Base-by-base conservation (phyloP, 2,797 vertebrate species). In the Enteromius fasciolatus region DNA sequence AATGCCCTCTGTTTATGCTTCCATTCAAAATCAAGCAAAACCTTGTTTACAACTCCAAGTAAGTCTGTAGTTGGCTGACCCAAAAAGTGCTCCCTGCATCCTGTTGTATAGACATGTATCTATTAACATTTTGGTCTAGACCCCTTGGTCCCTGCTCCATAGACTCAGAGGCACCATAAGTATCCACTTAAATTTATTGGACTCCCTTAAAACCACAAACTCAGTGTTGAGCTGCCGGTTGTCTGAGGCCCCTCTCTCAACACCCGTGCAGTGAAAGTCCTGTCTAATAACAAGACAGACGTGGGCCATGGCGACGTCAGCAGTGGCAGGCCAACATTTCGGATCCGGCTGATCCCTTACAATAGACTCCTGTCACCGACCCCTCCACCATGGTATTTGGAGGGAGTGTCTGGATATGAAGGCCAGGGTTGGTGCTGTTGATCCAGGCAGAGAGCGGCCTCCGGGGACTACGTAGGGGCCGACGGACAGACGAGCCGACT, bases 111-210 rank as follows among this genome's bases (percentile, higher is more conserved):
- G 72, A 68, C 78, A 61, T 31, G 44, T 81, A 82, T 85, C 44
- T 84, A 76, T 80, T 85, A 85, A 83, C 57, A 63, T 87, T 85
- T 78, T 36, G 66, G 77, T 81, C 78, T 61, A 84, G 83, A 73
- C 80, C 78, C 72, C 76, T 84, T 23, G 20, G n/a, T 78, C 81
- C 77, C 83, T 73, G 73, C 74, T 41, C 33, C 83, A 87, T 84
- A 90, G 88, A 88, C 88, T 86, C 52, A 66, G 77, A 88, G 87
- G 86, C 89, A 87, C 87, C 84, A 86, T 50, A 59, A 57, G 85
- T 87, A 86, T 86, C 77, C 83, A 79, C 83, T 87, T 87, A 88
- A 88, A 89, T 89, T 90, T 87, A 88, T 87, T 86, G 86, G 84
- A 78, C 80, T 87, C 87, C 87, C 80, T 89, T 85, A 88, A 85